phyloP scores from a whole-genome alignment of 2,113 vertebrate species.

The Vimba vimba region DNA sequence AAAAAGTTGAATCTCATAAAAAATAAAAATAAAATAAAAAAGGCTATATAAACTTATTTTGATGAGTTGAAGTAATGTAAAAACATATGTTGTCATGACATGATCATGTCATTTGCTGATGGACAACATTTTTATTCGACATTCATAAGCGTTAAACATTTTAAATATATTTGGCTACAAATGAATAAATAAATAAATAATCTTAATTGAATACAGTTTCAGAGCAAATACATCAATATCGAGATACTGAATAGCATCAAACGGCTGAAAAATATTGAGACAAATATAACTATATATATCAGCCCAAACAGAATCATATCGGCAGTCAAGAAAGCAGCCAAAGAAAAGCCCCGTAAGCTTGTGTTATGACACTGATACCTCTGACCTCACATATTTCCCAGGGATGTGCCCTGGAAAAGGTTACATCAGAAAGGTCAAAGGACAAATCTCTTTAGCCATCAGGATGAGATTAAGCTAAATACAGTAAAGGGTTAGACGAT shows the following conservation, averaged over 20 bases:
- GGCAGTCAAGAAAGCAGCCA: not conserved
- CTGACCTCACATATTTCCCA: constrained; percentile 6
- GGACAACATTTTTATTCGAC: no score
- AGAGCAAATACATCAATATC: not conserved
- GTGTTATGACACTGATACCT: not conserved
- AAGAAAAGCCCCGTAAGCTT: not conserved
- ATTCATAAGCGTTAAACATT: not conserved
- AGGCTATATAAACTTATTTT: no score
- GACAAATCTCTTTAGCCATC: constrained; percentile 49
- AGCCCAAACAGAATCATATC: not conserved
- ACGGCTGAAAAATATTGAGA: not conserved
- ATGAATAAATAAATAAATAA: not conserved
- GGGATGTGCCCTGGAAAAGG: not conserved
- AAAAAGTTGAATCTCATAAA: no score
- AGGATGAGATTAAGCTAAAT: constrained; percentile 61
- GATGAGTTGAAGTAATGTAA: no score
- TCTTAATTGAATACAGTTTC: not conserved
- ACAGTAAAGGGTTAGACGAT: constrained; percentile 61
- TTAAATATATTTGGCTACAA: not conserved
- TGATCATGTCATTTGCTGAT: no score
- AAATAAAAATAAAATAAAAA: no score
- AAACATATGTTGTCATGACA: no score
- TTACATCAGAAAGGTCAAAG: constrained; percentile 40
- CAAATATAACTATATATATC: not conserved
- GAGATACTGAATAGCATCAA: not conserved